Conservation (phyloP, 2,888 invertebrate genomes). For the Cyaniris semiargus region DNA sequence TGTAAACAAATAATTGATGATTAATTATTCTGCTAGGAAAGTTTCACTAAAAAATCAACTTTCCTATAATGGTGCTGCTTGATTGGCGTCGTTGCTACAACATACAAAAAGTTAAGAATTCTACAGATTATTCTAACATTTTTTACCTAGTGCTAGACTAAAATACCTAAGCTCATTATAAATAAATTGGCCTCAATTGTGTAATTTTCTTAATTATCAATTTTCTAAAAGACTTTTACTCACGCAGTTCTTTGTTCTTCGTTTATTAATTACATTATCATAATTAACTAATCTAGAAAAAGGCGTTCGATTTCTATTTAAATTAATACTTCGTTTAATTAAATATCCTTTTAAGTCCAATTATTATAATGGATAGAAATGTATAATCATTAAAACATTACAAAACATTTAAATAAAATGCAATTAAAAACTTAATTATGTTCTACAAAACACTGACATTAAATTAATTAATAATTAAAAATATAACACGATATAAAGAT, state of each 20-base stretch:
- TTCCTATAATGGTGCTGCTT: neutral
- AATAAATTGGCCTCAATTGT: neutral
- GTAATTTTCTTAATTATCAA: constrained; percentile 16
- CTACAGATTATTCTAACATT: neutral
- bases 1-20: neutral
- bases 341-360: neutral
- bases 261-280: neutral
- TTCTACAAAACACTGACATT: neutral
- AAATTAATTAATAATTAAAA: constrained; percentile 10
- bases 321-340: constrained; percentile 6
- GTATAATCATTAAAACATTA: constrained; percentile 2
- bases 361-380: constrained; percentile 1
- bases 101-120: neutral
- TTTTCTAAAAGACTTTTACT: constrained; percentile 21
- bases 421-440: constrained; percentile 1
- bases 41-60: neutral
- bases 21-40: neutral
- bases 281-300: neutral
- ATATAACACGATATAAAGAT: constrained; percentile 13
- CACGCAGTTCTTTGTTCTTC: neutral
- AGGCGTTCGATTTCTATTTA: constrained; percentile 1
- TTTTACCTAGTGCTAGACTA: neutral
- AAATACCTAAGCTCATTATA: neutral
- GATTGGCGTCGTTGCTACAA: neutral
- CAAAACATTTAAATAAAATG: neutral